Percentiles rank a stretch among this genome's conserved stretches.
Conservation (phyloP, 2,888 invertebrate genomes). For the Odontomyia ornata region DNA sequence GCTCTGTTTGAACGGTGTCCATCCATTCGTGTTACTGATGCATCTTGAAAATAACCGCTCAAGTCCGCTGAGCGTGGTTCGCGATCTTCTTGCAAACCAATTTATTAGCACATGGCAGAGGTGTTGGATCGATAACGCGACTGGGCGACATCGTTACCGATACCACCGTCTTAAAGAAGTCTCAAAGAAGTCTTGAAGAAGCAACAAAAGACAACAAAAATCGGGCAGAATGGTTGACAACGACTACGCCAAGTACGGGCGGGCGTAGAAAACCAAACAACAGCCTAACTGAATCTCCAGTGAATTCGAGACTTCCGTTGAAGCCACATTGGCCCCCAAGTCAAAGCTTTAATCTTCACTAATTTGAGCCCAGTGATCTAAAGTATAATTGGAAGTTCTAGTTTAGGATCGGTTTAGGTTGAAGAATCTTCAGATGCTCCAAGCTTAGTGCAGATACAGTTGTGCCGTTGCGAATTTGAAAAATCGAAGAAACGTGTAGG, state of each 20-base stretch:
- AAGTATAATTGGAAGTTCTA: background rate
- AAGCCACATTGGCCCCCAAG: slow-evolving; percentile 45
- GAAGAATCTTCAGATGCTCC: background rate
- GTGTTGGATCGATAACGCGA: slow-evolving; percentile 35
- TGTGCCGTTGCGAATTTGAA: background rate
- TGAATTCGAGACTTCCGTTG: slow-evolving; percentile 47
- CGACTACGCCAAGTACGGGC: slow-evolving; percentile 17
- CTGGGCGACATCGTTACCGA: slow-evolving; percentile 13
- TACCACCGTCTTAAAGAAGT: slow-evolving; percentile 30
- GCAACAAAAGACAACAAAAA: slow-evolving; percentile 27
- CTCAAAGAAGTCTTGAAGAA: slow-evolving; percentile 43
- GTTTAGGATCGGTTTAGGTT: slow-evolving; percentile 6
- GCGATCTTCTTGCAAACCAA: background rate
- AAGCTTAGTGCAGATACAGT: background rate
- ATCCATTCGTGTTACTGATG: too few species aligned
- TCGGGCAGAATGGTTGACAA: slow-evolving; percentile 31
- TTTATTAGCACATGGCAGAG: background rate
- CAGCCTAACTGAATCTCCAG: slow-evolving; percentile 47
- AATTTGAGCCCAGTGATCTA: background rate
- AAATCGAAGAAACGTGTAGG: background rate
- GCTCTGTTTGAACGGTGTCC: too few species aligned
- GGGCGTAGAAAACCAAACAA: slow-evolving; percentile 48
- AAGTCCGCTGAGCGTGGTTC: background rate
- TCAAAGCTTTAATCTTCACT: background rate
- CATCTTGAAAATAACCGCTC: too few species aligned